Percentiles rank a stretch among this genome's conserved stretches.
Conservation (phyloP, 2,113 vertebrate genomes). For the Formicarius rufipectus region DNA sequence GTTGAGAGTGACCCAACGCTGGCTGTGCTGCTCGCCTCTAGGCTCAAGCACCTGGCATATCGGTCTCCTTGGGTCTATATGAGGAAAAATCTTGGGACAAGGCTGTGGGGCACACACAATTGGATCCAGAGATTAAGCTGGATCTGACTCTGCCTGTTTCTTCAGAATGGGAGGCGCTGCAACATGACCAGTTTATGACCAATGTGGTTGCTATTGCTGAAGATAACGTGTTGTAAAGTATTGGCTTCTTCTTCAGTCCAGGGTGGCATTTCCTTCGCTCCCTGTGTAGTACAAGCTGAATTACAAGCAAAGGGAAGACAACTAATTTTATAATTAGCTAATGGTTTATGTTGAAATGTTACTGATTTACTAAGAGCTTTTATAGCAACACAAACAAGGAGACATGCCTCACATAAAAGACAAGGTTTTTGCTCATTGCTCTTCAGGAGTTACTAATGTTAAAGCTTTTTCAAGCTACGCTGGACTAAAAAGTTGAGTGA, state of each 20-base stretch:
- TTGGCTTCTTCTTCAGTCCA: background rate
- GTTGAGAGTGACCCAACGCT: background rate
- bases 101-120: background rate
- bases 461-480: background rate
- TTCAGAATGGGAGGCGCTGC: background rate
- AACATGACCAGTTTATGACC: background rate
- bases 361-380: background rate
- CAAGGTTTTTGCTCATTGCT: background rate
- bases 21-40: accelerated
- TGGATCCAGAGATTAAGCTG: background rate
- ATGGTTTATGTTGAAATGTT: background rate
- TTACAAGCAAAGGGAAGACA: conserved; percentile 35
- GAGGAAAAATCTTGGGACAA: background rate
- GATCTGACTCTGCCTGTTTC: background rate
- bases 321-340: conserved; percentile 36
- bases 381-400: conserved; percentile 5
- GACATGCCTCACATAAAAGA: background rate
- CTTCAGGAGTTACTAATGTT: background rate
- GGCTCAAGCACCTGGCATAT: background rate
- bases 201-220: accelerated
- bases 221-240: background rate
- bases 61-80: accelerated
- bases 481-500: background rate
- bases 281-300: conserved; percentile 19
- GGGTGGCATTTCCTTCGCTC: background rate